A percentile compares a stretch with the other conserved stretches of the same genome.
Evolutionary conservation across 2,113 vertebrate species (phyloP).

Genomic region (Macrotis lagotis): DNA sequence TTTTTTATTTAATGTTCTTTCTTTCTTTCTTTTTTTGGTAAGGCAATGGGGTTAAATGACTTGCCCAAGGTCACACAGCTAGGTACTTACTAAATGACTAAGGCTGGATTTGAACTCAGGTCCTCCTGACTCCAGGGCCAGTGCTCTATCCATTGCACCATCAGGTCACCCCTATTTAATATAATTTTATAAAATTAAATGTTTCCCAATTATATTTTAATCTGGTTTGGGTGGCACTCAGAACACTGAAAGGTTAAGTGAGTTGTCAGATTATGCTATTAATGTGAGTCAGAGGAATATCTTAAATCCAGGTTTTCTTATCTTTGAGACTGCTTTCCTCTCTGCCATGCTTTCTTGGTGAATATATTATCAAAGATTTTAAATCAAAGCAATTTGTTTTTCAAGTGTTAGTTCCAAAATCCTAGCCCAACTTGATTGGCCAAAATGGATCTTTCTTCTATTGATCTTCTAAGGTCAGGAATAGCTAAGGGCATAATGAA

Average conservation of each 20-base stretch:
- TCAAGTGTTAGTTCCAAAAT: background rate
- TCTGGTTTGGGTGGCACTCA: background rate
- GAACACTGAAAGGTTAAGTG: background rate
- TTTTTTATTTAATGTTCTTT: no score
- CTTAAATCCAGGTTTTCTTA: background rate
- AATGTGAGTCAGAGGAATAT: background rate
- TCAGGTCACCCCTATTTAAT: no score
- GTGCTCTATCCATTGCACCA: no score
- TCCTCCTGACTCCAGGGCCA: no score
- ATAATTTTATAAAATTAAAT: background rate
- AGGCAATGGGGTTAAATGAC: no score
- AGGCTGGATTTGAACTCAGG: no score
- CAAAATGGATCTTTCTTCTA: background rate
- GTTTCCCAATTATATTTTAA: background rate
- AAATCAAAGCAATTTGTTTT: background rate
- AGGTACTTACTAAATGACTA: no score
- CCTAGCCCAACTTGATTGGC: background rate
- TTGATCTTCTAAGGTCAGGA: no score
- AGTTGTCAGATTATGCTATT: background rate
- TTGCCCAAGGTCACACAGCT: no score
- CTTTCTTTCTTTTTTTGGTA: no score
- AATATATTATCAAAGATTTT: no score
- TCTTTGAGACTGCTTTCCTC: background rate
- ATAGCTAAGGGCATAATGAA: background rate
- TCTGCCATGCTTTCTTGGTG: background rate